Conservation (phyloP, 1,140 invertebrate genomes). For the Telenomus remus region DNA sequence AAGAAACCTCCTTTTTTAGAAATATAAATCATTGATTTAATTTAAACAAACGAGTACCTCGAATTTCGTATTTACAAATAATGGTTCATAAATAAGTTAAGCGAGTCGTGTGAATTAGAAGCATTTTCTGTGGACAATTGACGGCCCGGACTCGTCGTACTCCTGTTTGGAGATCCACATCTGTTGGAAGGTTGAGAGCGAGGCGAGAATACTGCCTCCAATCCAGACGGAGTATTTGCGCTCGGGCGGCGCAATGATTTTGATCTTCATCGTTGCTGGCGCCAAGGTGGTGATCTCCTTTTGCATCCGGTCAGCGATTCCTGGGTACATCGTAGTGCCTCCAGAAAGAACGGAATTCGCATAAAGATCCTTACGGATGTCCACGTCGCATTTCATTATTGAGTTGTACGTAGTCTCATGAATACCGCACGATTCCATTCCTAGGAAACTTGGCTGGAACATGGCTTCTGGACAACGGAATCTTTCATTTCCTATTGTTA, state of each 20-base stretch:
- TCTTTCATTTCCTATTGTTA: constrained; percentile 95
- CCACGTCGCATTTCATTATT: constrained; percentile 96
- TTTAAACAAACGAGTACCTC: neutral
- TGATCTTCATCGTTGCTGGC: constrained; percentile 94
- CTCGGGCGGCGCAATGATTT: constrained; percentile 94
- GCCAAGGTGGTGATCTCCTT: constrained; percentile 91
- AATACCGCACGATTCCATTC: constrained; percentile 93
- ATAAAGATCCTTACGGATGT: constrained; percentile 87
- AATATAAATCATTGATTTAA: constrained; percentile 12
- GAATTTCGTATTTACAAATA: too few species aligned
- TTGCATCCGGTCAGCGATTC: constrained; percentile 90
- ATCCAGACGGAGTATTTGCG: constrained; percentile 93
- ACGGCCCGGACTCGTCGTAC: constrained; percentile 77
- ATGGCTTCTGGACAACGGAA: constrained; percentile 96
- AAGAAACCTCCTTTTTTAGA: constrained; percentile 21
- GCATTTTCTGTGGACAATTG: constrained; percentile 89
- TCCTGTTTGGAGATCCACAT: constrained; percentile 61
- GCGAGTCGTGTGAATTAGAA: constrained; percentile 77
- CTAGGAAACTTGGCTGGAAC: constrained; percentile 93
- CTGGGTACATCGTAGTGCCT: constrained; percentile 86
- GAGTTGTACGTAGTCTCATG: constrained; percentile 95
- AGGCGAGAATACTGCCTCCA: constrained; percentile 90
- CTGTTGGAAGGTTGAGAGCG: constrained; percentile 92
- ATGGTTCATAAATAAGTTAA: neutral
- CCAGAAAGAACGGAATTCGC: constrained; percentile 92